A percentile compares a stretch with the other conserved stretches of the same genome.
Evolutionary conservation across 1,140 invertebrate genomes (phyloP).

Genomic region (Lethrus apterus): DNA sequence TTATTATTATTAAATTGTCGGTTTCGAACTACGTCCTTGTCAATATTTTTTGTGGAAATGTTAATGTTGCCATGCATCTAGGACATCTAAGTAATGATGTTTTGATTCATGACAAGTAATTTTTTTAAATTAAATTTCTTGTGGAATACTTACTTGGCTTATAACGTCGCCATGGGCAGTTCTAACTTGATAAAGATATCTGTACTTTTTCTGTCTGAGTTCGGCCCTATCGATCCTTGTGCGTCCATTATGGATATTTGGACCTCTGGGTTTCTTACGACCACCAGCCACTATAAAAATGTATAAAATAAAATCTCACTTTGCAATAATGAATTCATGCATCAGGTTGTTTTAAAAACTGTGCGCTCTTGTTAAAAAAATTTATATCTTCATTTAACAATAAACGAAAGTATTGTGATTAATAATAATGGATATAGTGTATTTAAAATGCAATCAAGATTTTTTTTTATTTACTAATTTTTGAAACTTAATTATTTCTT

Average conservation of each 20-base stretch:
- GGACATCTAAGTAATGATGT: neutral
- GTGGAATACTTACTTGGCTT: slow-evolving; percentile 59
- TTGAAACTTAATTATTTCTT: no score
- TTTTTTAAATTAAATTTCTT: neutral
- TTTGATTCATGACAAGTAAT: neutral
- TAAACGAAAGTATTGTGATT: no score
- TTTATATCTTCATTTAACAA: no score
- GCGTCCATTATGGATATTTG: slow-evolving; percentile 45
- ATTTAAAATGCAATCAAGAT: no score
- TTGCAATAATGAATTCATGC: neutral
- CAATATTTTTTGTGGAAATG: no score
- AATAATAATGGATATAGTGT: no score
- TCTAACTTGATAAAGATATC: slow-evolving; percentile 82
- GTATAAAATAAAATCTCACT: neutral
- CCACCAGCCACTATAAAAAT: slow-evolving; percentile 31
- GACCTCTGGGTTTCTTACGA: slow-evolving; percentile 32
- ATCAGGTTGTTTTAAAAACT: neutral
- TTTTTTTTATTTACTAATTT: no score
- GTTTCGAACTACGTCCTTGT: no score
- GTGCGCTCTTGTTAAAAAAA: no score
- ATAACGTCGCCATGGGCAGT: slow-evolving; percentile 84
- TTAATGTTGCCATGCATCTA: no score
- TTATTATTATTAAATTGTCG: no score
- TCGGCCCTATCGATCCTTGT: slow-evolving; percentile 66
- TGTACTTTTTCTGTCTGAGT: slow-evolving; percentile 72